Conservation (phyloP, 35 echinoderm and acorn worm species). For the Strongylocentrotus purpuratus region DNA sequence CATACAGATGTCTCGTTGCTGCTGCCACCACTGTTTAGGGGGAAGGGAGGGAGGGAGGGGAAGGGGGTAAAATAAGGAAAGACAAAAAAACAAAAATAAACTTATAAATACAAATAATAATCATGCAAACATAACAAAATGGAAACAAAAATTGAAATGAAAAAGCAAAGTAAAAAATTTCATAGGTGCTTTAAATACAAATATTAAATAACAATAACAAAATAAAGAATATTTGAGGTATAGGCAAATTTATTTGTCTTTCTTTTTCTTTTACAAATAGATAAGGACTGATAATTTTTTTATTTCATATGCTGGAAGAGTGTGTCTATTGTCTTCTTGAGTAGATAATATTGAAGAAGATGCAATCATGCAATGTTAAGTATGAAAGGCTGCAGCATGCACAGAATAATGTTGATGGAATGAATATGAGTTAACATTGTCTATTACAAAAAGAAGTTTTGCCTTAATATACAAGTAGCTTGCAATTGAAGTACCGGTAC, state of each 20-base stretch:
- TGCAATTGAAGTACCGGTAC: too few species aligned
- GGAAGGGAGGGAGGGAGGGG: neutral
- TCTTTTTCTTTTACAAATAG: neutral
- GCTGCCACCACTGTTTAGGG: constrained; percentile 41
- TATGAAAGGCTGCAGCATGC: neutral
- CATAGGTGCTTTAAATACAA: too few species aligned
- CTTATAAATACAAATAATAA: constrained; percentile 19
- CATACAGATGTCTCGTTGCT: constrained; percentile 92
- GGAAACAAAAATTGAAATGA: neutral
- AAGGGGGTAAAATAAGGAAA: constrained; percentile 6
- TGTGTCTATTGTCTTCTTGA: neutral
- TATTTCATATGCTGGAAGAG: neutral
- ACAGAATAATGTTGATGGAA: neutral
- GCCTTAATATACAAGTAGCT: neutral
- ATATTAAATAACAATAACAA: too few species aligned
- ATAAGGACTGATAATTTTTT: neutral
- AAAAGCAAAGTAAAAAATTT: too few species aligned
- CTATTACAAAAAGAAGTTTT: neutral
- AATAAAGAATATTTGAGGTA: neutral
- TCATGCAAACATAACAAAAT: constrained; percentile 40
- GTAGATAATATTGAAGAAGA: neutral
- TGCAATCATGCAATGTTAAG: neutral
- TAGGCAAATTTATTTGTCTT: neutral
- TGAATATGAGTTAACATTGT: neutral
- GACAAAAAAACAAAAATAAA: constrained; percentile 53